phyloP scores from a whole-genome alignment of 2,888 invertebrate species.

The Watsonalla cultraria region DNA sequence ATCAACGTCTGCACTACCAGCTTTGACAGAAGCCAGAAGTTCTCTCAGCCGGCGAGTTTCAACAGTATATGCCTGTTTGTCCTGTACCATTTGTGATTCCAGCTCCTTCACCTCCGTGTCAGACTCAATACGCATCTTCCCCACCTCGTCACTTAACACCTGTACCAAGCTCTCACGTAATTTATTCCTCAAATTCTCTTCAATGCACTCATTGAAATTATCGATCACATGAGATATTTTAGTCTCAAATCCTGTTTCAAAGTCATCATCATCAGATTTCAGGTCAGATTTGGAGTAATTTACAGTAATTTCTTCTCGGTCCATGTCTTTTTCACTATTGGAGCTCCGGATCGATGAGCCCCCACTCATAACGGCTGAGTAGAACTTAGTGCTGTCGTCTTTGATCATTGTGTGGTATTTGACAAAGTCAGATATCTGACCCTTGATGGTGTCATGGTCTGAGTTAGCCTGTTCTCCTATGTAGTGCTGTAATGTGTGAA shows the following conservation, averaged over 20 bases:
- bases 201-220: constrained; percentile 56
- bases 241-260: constrained; percentile 57
- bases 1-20: constrained; percentile 77
- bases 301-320: constrained; percentile 67
- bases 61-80: constrained; percentile 74
- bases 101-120: constrained; percentile 61
- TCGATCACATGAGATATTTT: constrained; percentile 51
- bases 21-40: constrained; percentile 76
- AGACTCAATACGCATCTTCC: constrained; percentile 61
- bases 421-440: constrained; percentile 65
- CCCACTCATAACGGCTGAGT: constrained; percentile 63
- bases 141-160: constrained; percentile 74
- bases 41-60: constrained; percentile 78
- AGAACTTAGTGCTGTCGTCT: constrained; percentile 67
- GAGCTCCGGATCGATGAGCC: constrained; percentile 61
- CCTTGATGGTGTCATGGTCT: constrained; percentile 61
- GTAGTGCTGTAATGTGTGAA: constrained; percentile 68
- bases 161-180: constrained; percentile 77
- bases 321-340: constrained; percentile 70
- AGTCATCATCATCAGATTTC: constrained; percentile 57
- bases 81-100: constrained; percentile 71
- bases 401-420: constrained; percentile 66
- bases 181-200: constrained; percentile 63
- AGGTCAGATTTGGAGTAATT: constrained; percentile 66
- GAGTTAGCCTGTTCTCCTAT: constrained; percentile 50